phyloP scores from a whole-genome alignment of 2,113 vertebrate genomes.

The Balaenoptera acutorostrata region DNA sequence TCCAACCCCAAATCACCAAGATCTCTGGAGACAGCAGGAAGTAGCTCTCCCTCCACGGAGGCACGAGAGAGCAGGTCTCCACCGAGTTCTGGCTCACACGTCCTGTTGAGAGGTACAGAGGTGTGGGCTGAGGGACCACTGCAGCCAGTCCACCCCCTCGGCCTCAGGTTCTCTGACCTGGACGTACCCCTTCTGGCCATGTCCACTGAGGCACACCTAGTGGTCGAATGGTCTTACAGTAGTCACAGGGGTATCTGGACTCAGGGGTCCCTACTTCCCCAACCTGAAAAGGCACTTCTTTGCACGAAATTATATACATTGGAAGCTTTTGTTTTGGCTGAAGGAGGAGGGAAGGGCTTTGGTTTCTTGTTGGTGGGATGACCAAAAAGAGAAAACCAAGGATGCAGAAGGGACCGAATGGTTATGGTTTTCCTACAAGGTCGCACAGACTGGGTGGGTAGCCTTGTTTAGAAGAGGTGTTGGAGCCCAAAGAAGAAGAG shows the following conservation, averaged over 20 bases:
- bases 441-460: too few relatives aligned
- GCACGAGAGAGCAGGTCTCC: neutral
- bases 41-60: neutral
- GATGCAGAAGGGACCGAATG: neutral
- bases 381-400: neutral
- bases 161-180: neutral
- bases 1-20: neutral
- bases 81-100: too few relatives aligned
- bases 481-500: neutral
- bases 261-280: neutral
- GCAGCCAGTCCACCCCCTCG: neutral
- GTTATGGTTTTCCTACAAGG: too few relatives aligned
- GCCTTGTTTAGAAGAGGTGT: neutral
- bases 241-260: neutral
- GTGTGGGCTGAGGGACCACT: neutral
- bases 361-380: neutral
- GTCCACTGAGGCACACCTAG: neutral
- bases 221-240: neutral
- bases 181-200: fast-evolving
- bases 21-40: neutral
- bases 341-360: neutral
- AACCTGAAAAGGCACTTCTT: neutral
- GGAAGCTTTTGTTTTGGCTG: neutral
- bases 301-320: neutral
- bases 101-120: neutral